A percentile compares a stretch with the other conserved stretches of the same genome.
phyloP scores from a whole-genome alignment of 2,113 vertebrate species.

The Tachysurus fulvidraco region DNA sequence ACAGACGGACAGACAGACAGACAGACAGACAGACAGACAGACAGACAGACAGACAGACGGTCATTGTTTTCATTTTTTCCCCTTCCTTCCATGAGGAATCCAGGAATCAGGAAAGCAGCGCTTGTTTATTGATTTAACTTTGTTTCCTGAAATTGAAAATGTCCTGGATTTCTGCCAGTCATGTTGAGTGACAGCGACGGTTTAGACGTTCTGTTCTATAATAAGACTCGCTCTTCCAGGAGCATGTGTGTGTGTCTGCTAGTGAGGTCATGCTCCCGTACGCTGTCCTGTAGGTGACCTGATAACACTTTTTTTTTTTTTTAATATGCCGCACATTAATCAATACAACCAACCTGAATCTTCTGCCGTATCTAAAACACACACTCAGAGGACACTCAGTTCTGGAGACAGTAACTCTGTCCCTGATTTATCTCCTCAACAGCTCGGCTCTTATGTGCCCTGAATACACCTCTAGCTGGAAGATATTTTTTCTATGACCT shows the following conservation, averaged over 20 bases:
- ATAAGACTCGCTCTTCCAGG: slow-evolving; percentile 5
- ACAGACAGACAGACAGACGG: neutral
- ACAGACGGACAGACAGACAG: neutral
- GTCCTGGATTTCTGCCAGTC: slow-evolving; percentile 53
- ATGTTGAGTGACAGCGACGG: slow-evolving; percentile 46
- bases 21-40: neutral
- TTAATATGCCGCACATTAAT: neutral
- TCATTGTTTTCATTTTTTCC: slow-evolving; percentile 13
- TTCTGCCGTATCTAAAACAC: neutral
- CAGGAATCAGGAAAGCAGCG: slow-evolving; percentile 33
- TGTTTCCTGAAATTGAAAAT: slow-evolving; percentile 58
- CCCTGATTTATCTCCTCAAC: neutral
- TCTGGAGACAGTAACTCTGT: neutral
- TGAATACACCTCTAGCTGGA: neutral
- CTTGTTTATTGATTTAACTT: slow-evolving; percentile 56
- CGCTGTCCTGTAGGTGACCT: neutral
- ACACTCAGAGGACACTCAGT: neutral
- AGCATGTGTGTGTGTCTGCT: neutral
- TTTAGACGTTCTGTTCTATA: slow-evolving; percentile 29
- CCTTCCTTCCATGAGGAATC: slow-evolving; percentile 44
- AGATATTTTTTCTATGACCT: neutral
- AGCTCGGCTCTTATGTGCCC: neutral
- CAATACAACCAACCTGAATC: neutral
- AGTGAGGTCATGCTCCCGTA: neutral
- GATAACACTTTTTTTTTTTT: neutral